A percentile compares a stretch with the other conserved stretches of the same genome.
phyloP scores from a whole-genome alignment of 2,888 invertebrate genomes.

The Axea sp. region DNA sequence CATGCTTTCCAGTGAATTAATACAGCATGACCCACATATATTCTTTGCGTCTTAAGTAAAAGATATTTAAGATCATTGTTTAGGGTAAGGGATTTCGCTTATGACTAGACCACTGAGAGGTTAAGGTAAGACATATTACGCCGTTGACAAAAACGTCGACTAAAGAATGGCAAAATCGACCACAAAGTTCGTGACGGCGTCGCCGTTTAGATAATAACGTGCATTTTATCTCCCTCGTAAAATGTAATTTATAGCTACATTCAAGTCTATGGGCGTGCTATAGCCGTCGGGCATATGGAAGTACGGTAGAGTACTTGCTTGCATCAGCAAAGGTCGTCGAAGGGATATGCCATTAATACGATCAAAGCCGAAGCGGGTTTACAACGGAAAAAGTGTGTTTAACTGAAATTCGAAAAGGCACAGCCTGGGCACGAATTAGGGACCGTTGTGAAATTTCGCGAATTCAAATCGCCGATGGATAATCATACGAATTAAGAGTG shows the following conservation, averaged over 20 bases:
- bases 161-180: conserved; percentile 67
- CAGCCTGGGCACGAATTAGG: too few relatives aligned
- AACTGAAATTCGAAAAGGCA: too few relatives aligned
- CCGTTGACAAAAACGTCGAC: conserved; percentile 50
- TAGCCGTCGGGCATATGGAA: conserved; percentile 72
- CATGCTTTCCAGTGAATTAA: too few relatives aligned
- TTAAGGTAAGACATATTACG: conserved; percentile 53
- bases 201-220: conserved; percentile 79
- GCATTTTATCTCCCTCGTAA: conserved; percentile 79
- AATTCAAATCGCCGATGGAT: too few relatives aligned
- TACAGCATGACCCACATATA: not conserved
- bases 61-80: conserved; percentile 3
- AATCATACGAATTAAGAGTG: too few relatives aligned
- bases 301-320: conserved; percentile 64
- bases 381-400: conserved; percentile 16
- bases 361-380: conserved; percentile 16
- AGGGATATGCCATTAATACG: conserved; percentile 60
- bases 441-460: too few relatives aligned
- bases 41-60: not conserved
- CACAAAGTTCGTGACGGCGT: conserved; percentile 76
- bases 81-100: conserved; percentile 1
- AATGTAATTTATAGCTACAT: conserved; percentile 78
- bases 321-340: conserved; percentile 69
- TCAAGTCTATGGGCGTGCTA: conserved; percentile 76
- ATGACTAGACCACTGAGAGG: conserved; percentile 38